These are phyloP conservation scores for Plutella xylostella DNA, from an alignment of 2,888 invertebrate species.

Conservation along the genomic window DNA sequence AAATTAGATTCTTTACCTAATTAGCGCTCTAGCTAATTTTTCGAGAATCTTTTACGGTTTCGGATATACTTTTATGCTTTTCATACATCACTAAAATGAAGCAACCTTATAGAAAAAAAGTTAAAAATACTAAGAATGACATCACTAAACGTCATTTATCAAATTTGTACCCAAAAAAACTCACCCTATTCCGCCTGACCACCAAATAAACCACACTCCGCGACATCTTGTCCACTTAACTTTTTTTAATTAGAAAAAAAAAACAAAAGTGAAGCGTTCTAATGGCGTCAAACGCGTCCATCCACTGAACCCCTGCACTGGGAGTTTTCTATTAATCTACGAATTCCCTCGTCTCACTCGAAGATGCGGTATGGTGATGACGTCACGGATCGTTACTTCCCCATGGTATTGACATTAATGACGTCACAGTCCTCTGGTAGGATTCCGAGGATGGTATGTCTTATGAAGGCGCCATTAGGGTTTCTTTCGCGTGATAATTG, in stretches of 20 bases:
- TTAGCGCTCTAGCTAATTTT: too few relatives aligned
- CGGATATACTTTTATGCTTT: too few relatives aligned
- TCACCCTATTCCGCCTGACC: conserved; percentile 36
- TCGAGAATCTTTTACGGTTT: too few relatives aligned
- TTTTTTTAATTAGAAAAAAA: conserved; percentile 18
- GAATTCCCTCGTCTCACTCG: conserved; percentile 24
- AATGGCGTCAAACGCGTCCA: conserved; percentile 31
- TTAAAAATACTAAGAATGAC: too few relatives aligned
- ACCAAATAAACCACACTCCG: conserved; percentile 6
- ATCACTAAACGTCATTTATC: neutral
- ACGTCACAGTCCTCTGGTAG: conserved; percentile 37
- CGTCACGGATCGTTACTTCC: conserved; percentile 55
- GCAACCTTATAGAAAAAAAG: too few relatives aligned
- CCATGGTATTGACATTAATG: conserved; percentile 33
- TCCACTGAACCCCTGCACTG: conserved; percentile 42
- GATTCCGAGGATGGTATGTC: neutral
- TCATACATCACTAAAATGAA: too few relatives aligned
- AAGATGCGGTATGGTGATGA: conserved; percentile 42
- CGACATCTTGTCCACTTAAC: conserved; percentile 30
- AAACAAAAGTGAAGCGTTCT: conserved; percentile 31
- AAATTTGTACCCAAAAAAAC: conserved; percentile 16
- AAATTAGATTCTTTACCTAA: too few relatives aligned
- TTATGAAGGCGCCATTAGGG: too few relatives aligned
- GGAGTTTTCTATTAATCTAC: conserved; percentile 21
- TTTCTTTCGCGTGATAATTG: too few relatives aligned